A percentile compares a stretch with the other conserved stretches of the same genome.
Evolutionary conservation across 2,113 vertebrate species (phyloP).

Genomic region (Fulica atra): DNA sequence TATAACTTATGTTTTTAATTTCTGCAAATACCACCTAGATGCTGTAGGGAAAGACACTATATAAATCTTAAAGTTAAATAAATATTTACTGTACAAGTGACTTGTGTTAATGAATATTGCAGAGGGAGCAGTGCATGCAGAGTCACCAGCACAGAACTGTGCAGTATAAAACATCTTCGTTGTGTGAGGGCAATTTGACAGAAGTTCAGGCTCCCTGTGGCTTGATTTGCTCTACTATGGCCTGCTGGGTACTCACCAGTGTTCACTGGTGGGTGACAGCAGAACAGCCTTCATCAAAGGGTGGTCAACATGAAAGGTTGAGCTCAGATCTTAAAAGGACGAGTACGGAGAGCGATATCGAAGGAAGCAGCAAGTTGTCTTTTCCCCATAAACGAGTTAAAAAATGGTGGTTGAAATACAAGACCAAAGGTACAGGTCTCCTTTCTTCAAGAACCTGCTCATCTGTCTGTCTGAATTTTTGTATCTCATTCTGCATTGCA

Average conservation of each 20-base stretch:
- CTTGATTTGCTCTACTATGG: background rate
- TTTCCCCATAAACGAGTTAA: background rate
- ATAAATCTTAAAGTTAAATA: constrained; percentile 69
- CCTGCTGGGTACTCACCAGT: background rate
- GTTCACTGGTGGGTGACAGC: background rate
- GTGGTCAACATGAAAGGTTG: background rate
- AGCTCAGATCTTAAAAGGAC: background rate
- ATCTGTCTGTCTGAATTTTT: background rate
- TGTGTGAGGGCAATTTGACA: background rate
- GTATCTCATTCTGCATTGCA: background rate
- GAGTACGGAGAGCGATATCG: background rate
- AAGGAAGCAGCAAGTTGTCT: background rate
- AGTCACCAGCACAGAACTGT: background rate
- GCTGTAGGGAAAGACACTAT: constrained; percentile 42
- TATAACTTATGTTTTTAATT: constrained; percentile 74
- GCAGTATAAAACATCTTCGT: background rate
- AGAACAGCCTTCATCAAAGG: background rate
- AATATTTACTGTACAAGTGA: constrained; percentile 61
- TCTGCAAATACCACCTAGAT: constrained; percentile 68
- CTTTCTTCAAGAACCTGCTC: background rate
- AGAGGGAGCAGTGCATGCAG: background rate
- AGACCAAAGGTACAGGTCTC: background rate
- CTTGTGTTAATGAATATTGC: constrained; percentile 63
- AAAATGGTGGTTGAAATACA: background rate
- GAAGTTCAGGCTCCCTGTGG: background rate